Evolutionary conservation across 2,797 vertebrate genomes (phyloP).

Genomic region (Heliangelus exortis): DNA sequence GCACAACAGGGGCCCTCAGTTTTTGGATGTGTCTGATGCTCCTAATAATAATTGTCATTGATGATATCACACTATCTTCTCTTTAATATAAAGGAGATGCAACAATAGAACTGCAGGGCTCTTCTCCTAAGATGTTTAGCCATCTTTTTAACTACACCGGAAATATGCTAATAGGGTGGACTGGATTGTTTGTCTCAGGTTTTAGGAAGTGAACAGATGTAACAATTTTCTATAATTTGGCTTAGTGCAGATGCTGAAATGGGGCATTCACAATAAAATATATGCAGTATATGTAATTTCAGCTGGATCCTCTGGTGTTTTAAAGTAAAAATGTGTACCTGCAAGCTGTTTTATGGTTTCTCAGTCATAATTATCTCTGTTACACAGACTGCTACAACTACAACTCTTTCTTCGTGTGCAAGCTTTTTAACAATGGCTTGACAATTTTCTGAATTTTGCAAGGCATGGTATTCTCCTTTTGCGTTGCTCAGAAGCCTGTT

Average conservation of each 20-base stretch:
- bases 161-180: slow-evolving; percentile 55
- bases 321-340: slow-evolving; percentile 83
- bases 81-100: neutral
- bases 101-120: neutral
- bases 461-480: slow-evolving; percentile 61
- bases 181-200: slow-evolving; percentile 71
- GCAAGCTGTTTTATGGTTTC: slow-evolving; percentile 83
- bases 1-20: neutral
- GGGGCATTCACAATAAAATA: slow-evolving; percentile 79
- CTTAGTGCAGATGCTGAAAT: slow-evolving; percentile 80
- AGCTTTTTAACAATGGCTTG: slow-evolving; percentile 75
- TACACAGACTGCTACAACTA: slow-evolving; percentile 79
- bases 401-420: slow-evolving; percentile 69
- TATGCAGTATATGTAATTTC: slow-evolving; percentile 80
- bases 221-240: slow-evolving; percentile 79
- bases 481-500: slow-evolving; percentile 66
- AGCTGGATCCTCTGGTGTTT: slow-evolving; percentile 78
- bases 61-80: neutral
- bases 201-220: slow-evolving; percentile 80
- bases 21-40: neutral
- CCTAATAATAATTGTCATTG: neutral
- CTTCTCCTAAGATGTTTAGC: slow-evolving; percentile 27
- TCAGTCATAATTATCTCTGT: slow-evolving; percentile 80
- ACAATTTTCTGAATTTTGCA: slow-evolving; percentile 72
- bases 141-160: slow-evolving; percentile 52